phyloP scores from a whole-genome alignment of 2,888 invertebrate species.

The Buathra laborator region DNA sequence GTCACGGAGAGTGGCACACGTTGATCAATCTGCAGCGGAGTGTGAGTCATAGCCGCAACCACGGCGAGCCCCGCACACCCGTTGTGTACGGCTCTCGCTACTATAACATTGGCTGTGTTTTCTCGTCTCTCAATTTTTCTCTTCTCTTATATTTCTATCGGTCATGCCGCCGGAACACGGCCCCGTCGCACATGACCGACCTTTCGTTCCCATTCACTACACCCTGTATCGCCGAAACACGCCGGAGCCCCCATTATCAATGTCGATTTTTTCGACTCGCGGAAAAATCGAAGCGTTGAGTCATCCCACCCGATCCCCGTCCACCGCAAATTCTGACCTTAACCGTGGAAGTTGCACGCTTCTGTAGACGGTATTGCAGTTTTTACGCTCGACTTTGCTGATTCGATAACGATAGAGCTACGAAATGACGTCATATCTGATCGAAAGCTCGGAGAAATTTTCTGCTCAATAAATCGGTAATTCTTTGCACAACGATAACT shows the following conservation, averaged over 20 bases:
- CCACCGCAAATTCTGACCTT: slow-evolving; percentile 41
- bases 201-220: slow-evolving; percentile 63
- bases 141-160: slow-evolving; percentile 52
- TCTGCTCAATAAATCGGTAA: neutral
- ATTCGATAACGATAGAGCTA: slow-evolving; percentile 32
- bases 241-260: slow-evolving; percentile 20
- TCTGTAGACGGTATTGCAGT: slow-evolving; percentile 9
- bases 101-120: neutral
- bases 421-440: slow-evolving; percentile 11
- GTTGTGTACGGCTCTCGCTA: slow-evolving; percentile 37
- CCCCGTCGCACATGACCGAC: slow-evolving; percentile 59
- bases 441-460: neutral
- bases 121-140: slow-evolving; percentile 32
- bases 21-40: slow-evolving; percentile 62
- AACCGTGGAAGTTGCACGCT: neutral
- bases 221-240: neutral
- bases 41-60: slow-evolving; percentile 55
- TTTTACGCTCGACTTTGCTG: neutral
- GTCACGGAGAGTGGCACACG: slow-evolving; percentile 41
- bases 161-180: slow-evolving; percentile 40
- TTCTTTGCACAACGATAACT: too few species aligned
- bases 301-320: neutral
- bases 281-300: slow-evolving; percentile 37
- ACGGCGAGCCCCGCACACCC: slow-evolving; percentile 34
- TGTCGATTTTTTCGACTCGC: slow-evolving; percentile 49